Evolutionary conservation across 1,140 invertebrate species (phyloP).

Genomic region (Lordiphosa clarofinis): DNA sequence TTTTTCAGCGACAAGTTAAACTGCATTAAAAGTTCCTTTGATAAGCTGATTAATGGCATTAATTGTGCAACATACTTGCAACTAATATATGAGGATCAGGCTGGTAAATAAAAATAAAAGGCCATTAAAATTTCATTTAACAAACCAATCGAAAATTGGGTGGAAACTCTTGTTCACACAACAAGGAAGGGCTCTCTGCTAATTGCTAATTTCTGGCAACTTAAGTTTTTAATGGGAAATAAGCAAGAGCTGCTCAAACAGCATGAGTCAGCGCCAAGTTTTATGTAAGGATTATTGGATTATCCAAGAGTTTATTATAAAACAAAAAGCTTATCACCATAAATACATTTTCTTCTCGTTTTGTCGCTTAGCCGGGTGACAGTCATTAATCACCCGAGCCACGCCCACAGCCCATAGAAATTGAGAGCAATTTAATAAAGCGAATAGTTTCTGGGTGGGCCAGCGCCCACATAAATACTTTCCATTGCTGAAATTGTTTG

Average conservation of each 20-base stretch:
- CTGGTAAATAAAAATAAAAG: constrained; percentile 45
- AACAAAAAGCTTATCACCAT: constrained; percentile 37
- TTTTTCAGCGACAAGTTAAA: no score
- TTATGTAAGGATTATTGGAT: constrained; percentile 38
- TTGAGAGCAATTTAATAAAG: constrained; percentile 40
- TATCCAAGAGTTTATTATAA: constrained; percentile 22
- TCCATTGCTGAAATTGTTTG: constrained; percentile 58
- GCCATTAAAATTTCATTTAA: constrained; percentile 67
- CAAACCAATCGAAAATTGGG: constrained; percentile 43
- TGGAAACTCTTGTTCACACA: constrained; percentile 29
- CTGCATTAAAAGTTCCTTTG: no score
- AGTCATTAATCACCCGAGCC: constrained; percentile 59
- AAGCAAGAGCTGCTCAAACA: constrained; percentile 9
- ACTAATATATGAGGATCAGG: constrained; percentile 68
- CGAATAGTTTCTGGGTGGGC: no score
- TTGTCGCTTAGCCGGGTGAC: background rate
- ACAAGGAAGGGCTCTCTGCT: constrained; percentile 2
- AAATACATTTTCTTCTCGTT: constrained; percentile 24
- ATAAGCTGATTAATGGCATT: background rate
- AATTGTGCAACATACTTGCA: constrained; percentile 11
- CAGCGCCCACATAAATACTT: constrained; percentile 23
- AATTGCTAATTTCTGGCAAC: constrained; percentile 18
- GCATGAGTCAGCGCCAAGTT: constrained; percentile 24
- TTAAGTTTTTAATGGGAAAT: constrained; percentile 38
- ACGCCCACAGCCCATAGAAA: constrained; percentile 15